Base-by-base conservation (phyloP, 2,113 vertebrate species). In the Gymnogyps californianus region DNA sequence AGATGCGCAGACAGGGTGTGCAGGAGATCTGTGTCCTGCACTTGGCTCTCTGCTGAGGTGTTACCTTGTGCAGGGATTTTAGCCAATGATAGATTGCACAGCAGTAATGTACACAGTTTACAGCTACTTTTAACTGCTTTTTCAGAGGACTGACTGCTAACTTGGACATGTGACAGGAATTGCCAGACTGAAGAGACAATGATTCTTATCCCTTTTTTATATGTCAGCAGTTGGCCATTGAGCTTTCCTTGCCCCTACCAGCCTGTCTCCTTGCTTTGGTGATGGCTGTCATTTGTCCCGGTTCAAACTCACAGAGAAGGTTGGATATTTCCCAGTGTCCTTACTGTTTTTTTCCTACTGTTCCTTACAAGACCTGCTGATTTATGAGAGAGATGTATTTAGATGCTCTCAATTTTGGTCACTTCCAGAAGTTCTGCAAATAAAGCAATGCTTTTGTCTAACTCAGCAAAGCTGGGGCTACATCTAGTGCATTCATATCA, bases 1-100 rank as follows among this genome's bases (percentile, higher is more conserved):
- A n/a, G 16, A 4, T 11, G 36, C 1, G 4, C 15, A 16, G 55
- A 4, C 15, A 16, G 49, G 32, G 10, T 3, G 7, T 31, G 25
- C 20, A 5, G 28, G 31, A 42, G 22, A 7, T 36, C n/a, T 11
- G 28, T 11, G 1, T 26, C 77, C 52, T 34, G 52, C n/a, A 1
- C n/a, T 29, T 22, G 34, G 16, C n/a, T 14, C 44, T 34, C 16
- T 46, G 13, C 31, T 14, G 28, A 21, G 38, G 11, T 10, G 16
- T 52, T 64, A 5, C 44, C 31, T 47, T n/a, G 13, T 25, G n/a
- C 9, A 38, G 71, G 26, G n/a, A 5, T 31, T 64, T 52, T 20
- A 29, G 31, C 38, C 46, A 18, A 1, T 7, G 29, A 7, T 7
- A 11, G 18, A 13, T 34, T 34, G 40, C 52, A 20, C 2, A 8